phyloP scores from a whole-genome alignment of 1,140 invertebrate species.

The Episyrphus balteatus region DNA sequence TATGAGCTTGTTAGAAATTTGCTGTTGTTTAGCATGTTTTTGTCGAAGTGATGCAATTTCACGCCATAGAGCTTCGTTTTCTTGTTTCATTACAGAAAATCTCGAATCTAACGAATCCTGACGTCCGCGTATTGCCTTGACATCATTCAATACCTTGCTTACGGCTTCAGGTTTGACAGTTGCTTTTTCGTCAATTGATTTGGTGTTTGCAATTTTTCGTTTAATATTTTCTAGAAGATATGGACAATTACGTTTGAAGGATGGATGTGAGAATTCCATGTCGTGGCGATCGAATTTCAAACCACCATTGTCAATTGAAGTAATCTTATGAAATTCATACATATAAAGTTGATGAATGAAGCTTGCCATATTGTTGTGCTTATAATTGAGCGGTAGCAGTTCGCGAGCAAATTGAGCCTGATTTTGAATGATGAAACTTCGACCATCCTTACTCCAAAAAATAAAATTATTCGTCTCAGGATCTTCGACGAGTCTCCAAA shows the following conservation, averaged over 20 bases:
- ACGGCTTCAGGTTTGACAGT: conserved; percentile 56
- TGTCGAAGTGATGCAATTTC: conserved; percentile 82
- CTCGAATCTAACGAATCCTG: conserved; percentile 80
- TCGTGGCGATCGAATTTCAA: conserved; percentile 81
- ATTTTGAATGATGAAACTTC: conserved; percentile 90
- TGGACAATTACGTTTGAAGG: conserved; percentile 77
- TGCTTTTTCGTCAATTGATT: conserved; percentile 44
- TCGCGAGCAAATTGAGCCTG: conserved; percentile 87
- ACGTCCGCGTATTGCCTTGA: conserved; percentile 74
- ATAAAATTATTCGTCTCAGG: too few species aligned
- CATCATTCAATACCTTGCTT: conserved; percentile 71
- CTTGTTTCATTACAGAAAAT: conserved; percentile 79
- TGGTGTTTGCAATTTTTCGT: conserved; percentile 62
- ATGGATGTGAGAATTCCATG: conserved; percentile 91
- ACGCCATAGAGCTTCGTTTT: conserved; percentile 92
- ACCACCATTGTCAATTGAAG: conserved; percentile 78
- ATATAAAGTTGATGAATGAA: conserved; percentile 98
- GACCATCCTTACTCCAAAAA: conserved; percentile 74
- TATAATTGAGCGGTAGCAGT: conserved; percentile 91
- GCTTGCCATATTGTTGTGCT: conserved; percentile 98
- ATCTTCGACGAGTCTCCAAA: too few species aligned
- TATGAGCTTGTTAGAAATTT: conserved; percentile 97
- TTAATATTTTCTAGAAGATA: conserved; percentile 84
- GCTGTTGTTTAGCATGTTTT: conserved; percentile 92
- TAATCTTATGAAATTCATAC: conserved; percentile 98